Percentiles rank a stretch among this genome's conserved stretches.
Conservation (phyloP, 2,888 invertebrate genomes). For the Drosophila fulvimacula region DNA sequence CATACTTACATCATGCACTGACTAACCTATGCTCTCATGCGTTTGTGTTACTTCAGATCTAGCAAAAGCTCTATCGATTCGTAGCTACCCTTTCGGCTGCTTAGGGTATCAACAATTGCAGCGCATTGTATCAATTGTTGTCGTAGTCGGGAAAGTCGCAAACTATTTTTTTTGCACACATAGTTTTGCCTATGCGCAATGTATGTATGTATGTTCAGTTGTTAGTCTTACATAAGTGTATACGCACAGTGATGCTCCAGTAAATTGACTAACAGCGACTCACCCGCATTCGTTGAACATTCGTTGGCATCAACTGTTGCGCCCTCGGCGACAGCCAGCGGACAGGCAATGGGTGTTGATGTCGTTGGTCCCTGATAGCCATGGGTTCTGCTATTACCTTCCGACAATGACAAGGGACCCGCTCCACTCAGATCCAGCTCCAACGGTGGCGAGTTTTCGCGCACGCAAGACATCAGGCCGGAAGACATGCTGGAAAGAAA, state of each 20-base stretch:
- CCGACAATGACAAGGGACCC: conserved; percentile 82
- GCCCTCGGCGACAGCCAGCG: conserved; percentile 15
- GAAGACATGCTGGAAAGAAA: conserved; percentile 83
- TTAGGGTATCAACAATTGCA: conserved; percentile 59
- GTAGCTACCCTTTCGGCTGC: conserved; percentile 6
- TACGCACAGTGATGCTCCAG: conserved; percentile 10
- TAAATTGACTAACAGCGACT: conserved; percentile 38
- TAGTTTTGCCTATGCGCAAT: conserved; percentile 3
- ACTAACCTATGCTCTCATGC: conserved; percentile 25
- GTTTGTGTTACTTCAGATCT: neutral
- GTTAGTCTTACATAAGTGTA: conserved; percentile 30
- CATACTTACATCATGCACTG: neutral
- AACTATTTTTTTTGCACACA: conserved; percentile 36
- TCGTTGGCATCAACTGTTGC: conserved; percentile 46
- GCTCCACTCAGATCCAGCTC: conserved; percentile 79
- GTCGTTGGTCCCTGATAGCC: conserved; percentile 62
- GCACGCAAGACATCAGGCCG: conserved; percentile 85
- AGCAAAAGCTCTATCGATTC: neutral
- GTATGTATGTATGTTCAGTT: neutral
- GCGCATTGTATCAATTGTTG: conserved; percentile 54
- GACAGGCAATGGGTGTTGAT: conserved; percentile 71
- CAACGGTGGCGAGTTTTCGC: conserved; percentile 84
- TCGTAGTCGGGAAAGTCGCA: conserved; percentile 41
- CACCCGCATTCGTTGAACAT: conserved; percentile 66
- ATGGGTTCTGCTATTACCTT: conserved; percentile 57